Evolutionary conservation across 2,888 invertebrate genomes (phyloP), one percentile per base, ranked within the genome.

Genomic region (Eristalis pertinax): DNA sequence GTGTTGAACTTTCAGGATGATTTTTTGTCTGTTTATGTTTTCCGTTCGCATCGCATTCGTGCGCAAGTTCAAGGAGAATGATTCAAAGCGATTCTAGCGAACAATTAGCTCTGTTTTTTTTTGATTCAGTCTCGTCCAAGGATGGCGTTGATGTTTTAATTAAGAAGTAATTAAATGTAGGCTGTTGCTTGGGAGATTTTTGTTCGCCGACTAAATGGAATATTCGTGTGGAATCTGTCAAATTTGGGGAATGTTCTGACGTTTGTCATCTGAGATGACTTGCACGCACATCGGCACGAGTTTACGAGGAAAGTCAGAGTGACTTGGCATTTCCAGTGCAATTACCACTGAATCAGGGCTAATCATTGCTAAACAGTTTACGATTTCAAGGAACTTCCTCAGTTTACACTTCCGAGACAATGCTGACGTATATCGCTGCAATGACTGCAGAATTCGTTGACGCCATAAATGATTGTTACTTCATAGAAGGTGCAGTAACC

Each of bases 21-120:
- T 32, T 43, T 19, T 7, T 41, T 41, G 7, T 19, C 13, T 41
- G 4, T 4, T 8, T 38, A 13, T 38, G 11, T 38, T 32, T 65
- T 41, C 58, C 38, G 32, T 10, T 69, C 62, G 67, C 65, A 10
- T 32, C 74, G 63, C 50, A 26, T 67, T 60, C 60, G 64, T 32
- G 60, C 67, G 67, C 68, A 62, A 68, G 60, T 76, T 76, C 60
- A 38, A 26, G n/a, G 29, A 32, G 41, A 75, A 24, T 75, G 56
- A n/a, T 43, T 29, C 41, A 60, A 64, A 67, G 67, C 32, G 38
- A 69, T 62, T 24, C n/a, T 10, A n/a, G 0, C 2, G 24, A 26
- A 50, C n/a, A 63, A 50, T 50, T n/a, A 19, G 5, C 2, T 19
- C 19, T 2, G 5, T n/a, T 50, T 50, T 19, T 50, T 41, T 13